phyloP scores from a whole-genome alignment of 2,888 invertebrate genomes.

The Marronus borbonicus region DNA sequence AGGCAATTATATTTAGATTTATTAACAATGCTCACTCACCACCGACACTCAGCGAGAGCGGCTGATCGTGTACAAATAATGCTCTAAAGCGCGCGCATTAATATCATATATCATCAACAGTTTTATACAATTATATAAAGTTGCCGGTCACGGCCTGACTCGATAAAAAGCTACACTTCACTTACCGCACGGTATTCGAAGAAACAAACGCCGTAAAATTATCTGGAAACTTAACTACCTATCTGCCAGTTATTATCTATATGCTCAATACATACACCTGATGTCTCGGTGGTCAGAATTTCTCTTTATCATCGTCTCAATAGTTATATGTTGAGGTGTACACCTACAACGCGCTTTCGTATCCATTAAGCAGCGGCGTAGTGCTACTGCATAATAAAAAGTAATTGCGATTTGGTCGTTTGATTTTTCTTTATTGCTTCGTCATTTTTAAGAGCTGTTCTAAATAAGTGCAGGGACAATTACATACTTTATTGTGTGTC shows the following conservation, averaged over 20 bases:
- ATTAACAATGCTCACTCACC: conserved; percentile 62
- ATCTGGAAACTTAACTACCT: conserved; percentile 57
- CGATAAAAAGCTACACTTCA: conserved; percentile 60
- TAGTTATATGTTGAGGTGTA: background rate
- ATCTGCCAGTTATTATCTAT: conserved; percentile 55
- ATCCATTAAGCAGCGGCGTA: background rate
- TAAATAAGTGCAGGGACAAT: too few species aligned
- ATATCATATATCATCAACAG: conserved; percentile 62
- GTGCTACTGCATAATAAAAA: too few species aligned
- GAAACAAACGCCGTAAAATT: conserved; percentile 61
- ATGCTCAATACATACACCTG: conserved; percentile 55
- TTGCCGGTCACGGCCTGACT: conserved; percentile 62
- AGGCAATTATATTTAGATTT: conserved; percentile 63
- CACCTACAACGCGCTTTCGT: background rate
- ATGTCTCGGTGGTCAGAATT: conserved; percentile 34
- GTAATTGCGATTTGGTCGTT: too few species aligned
- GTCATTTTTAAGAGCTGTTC: too few species aligned
- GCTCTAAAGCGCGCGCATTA: conserved; percentile 54
- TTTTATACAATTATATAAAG: conserved; percentile 62
- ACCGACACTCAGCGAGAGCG: conserved; percentile 24
- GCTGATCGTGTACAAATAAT: conserved; percentile 60
- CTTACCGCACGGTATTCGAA: conserved; percentile 60
- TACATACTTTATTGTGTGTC: too few species aligned
- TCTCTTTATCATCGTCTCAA: conserved; percentile 21
- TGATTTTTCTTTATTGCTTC: too few species aligned